Base-by-base conservation (phyloP, 2,888 invertebrate genomes). In the Euclidia mi region DNA sequence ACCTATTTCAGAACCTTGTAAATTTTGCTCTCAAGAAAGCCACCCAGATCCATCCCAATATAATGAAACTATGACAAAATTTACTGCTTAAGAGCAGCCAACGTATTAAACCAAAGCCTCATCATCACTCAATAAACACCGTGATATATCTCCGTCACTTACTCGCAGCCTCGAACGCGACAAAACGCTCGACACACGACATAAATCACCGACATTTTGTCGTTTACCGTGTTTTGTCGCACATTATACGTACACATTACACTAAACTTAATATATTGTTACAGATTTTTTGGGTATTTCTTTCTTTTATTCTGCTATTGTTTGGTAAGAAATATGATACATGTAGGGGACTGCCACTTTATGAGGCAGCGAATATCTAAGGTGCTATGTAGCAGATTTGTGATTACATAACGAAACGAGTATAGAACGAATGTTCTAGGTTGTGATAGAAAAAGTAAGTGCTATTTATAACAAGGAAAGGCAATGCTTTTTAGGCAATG, bases 201-300 rank as follows among this genome's bases (percentile, higher is more conserved):
- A 78, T 81, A 74, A 78, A 79, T 81, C 77, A 71, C 64, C 40
- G 42, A 45, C 72, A 71, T 76, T 78, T 78, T 79, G 81, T 83
- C 73, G 79, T 81, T 81, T 77, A 79, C 76, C 78, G 79, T 77
- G 71, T 85, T 84, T 84, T 84, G 84, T 82, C 76, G 79, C 69
- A 78, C 65, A 72, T 81, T 74, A 76, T 72, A 67, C 72, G 77
- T 79, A 73, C 67, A 78, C 65, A 71, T 81, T 73, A 76, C 72
- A 68, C 72, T n/a, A n/a, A n/a, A n/a, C n/a, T 66, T 75, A 76
- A 80, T 79, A 76, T 82, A 83, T 81, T 81, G 80, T 79, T 81
- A 83, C 82, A 80, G 76, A 80, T 82, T 76, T 76, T 65, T 59
- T 47, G 57, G 60, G 60, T 70, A 78, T 82, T 76, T 78, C 62